Conservation (phyloP, 2,113 vertebrate genomes). For the Apodemus speciosus region DNA sequence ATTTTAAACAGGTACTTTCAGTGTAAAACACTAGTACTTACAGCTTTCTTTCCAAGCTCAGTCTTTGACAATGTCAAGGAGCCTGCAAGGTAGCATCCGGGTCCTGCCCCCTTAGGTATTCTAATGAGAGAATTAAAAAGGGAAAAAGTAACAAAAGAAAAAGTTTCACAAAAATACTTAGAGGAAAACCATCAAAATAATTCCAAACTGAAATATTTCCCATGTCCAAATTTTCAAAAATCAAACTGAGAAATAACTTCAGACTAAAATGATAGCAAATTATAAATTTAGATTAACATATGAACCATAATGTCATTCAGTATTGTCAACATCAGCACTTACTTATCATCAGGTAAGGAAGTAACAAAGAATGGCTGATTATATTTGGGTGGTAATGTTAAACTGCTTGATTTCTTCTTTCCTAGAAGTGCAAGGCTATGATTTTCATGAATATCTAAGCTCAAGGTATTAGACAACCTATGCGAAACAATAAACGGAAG, state of each 20-base stretch:
- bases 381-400: constrained; percentile 92
- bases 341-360: constrained; percentile 98
- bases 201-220: constrained; percentile 17
- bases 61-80: constrained; percentile 95
- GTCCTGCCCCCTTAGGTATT: constrained; percentile 96
- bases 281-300: background rate
- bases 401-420: constrained; percentile 95
- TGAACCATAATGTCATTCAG: background rate
- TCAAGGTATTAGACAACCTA: constrained; percentile 94
- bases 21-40: constrained; percentile 86
- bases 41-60: constrained; percentile 98
- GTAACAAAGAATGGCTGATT: constrained; percentile 95
- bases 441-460: constrained; percentile 95
- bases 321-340: constrained; percentile 78
- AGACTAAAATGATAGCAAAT: background rate
- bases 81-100: constrained; percentile 95
- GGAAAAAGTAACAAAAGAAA: constrained; percentile 50
- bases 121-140: constrained; percentile 79
- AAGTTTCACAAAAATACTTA: constrained; percentile 58
- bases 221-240: constrained; percentile 40
- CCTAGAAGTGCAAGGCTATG: constrained; percentile 95
- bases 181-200: constrained; percentile 24
- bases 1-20: background rate
- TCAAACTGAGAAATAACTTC: constrained; percentile 17
- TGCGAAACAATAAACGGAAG: constrained; percentile 96